A percentile compares a stretch with the other conserved stretches of the same genome.
phyloP scores from a whole-genome alignment of 2,113 vertebrate species.

The Gymnarchus niloticus region DNA sequence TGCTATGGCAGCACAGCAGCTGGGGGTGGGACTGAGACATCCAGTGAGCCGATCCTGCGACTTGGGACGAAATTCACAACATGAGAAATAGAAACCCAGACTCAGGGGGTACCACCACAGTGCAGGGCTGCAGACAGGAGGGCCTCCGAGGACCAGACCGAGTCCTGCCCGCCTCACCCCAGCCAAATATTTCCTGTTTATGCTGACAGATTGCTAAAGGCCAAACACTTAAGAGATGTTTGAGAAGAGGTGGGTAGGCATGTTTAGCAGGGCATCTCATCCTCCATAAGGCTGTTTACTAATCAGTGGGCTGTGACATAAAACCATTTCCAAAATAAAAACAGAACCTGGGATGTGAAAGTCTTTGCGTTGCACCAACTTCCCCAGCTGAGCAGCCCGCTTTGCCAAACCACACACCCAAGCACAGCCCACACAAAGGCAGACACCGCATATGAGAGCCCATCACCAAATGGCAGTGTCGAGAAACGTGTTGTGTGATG shows the following conservation, averaged over 20 bases:
- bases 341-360: slow-evolving; percentile 22
- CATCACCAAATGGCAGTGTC: not conserved
- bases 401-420: slow-evolving; percentile 15
- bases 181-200: slow-evolving; percentile 51
- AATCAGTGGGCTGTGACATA: slow-evolving; percentile 24
- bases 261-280: not conserved
- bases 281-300: slow-evolving; percentile 25
- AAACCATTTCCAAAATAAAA: not conserved
- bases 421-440: not conserved
- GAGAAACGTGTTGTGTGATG: not conserved
- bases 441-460: not conserved
- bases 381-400: not conserved
- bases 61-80: not conserved
- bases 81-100: not conserved
- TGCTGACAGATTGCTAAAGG: slow-evolving; percentile 28
- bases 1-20: too few species aligned
- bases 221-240: slow-evolving; percentile 26
- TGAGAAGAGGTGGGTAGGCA: not conserved
- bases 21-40: too few species aligned
- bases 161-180: not conserved
- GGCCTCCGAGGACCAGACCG: not conserved
- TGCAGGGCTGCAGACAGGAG: not conserved
- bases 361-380: not conserved
- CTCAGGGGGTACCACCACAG: not conserved
- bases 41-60: too few species aligned